Percentiles rank a stretch among this genome's conserved stretches.
Evolutionary conservation across 2,888 invertebrate species (phyloP).

Genomic region (Scaptomyza polygonia): DNA sequence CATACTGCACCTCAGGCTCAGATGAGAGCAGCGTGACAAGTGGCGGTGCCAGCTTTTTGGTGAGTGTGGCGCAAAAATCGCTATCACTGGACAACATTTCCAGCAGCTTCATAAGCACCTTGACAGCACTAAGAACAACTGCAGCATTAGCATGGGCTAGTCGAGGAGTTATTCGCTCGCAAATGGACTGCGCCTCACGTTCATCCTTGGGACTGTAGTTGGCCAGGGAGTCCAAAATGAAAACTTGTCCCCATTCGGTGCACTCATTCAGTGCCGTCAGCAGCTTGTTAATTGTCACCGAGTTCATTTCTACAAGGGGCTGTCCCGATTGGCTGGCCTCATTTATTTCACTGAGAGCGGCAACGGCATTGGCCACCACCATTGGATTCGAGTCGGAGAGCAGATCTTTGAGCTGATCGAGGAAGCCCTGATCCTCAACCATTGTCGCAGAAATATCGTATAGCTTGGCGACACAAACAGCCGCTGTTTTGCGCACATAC

Average conservation of each 20-base stretch:
- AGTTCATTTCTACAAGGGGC: conserved; percentile 97
- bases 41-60: conserved; percentile 99
- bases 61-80: conserved; percentile 96
- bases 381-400: conserved; percentile 99
- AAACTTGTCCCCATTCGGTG: conserved; percentile 99
- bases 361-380: conserved; percentile 99
- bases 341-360: conserved; percentile 98
- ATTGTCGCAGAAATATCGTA: conserved; percentile 96
- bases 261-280: conserved; percentile 99
- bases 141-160: conserved; percentile 99
- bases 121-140: conserved; percentile 98
- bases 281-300: conserved; percentile 98
- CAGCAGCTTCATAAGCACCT: conserved; percentile 98
- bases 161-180: conserved; percentile 98
- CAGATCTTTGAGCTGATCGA: conserved; percentile 98
- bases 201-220: conserved; percentile 99
- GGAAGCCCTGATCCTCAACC: conserved; percentile 92
- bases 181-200: conserved; percentile 98
- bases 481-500: conserved; percentile 99
- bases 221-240: conserved; percentile 98
- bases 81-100: conserved; percentile 97
- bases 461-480: conserved; percentile 99
- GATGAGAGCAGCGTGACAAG: conserved; percentile 98
- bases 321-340: conserved; percentile 98
- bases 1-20: conserved; percentile 99